These are phyloP conservation scores for Neosilurus mollespiculum DNA, from an alignment of 2,797 vertebrate genomes.

Conservation along the genomic window DNA sequence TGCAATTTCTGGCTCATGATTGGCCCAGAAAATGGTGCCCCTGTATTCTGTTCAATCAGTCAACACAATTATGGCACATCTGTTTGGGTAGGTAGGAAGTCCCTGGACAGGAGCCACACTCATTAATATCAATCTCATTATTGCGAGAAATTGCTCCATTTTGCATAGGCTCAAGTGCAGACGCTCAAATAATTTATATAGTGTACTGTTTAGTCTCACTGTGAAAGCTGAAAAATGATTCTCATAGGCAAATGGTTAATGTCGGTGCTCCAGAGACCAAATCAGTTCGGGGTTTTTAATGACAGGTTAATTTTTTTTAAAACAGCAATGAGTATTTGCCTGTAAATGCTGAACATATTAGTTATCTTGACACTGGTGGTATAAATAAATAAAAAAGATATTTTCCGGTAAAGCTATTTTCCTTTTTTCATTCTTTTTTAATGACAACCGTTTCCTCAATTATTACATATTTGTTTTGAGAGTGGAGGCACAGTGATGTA, in stretches of 20 bases:
- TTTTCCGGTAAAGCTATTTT: neutral
- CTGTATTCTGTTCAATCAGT: slow-evolving; percentile 47
- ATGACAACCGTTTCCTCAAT: neutral
- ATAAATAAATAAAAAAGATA: neutral
- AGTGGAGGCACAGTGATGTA: too few species aligned
- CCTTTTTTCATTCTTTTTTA: neutral
- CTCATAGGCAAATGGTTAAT: slow-evolving; percentile 41
- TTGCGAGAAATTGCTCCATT: slow-evolving; percentile 42
- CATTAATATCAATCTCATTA: slow-evolving; percentile 58
- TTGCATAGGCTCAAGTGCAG: slow-evolving; percentile 36
- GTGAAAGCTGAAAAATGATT: slow-evolving; percentile 36
- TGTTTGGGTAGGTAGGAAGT: slow-evolving; percentile 51
- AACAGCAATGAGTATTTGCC: slow-evolving; percentile 13
- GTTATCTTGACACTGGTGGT: neutral
- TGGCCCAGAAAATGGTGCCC: slow-evolving; percentile 13
- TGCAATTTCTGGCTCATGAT: slow-evolving; percentile 18
- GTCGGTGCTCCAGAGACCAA: slow-evolving; percentile 23
- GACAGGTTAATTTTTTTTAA: slow-evolving; percentile 23
- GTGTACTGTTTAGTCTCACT: slow-evolving; percentile 33
- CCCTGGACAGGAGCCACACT: slow-evolving; percentile 46
- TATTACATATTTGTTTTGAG: neutral
- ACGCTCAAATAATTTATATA: slow-evolving; percentile 38
- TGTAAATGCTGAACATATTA: slow-evolving; percentile 12
- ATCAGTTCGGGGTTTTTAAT: slow-evolving; percentile 31
- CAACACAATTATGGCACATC: slow-evolving; percentile 54